Base-by-base conservation (phyloP, 2,797 vertebrate species). In the Xenentodon cancila region DNA sequence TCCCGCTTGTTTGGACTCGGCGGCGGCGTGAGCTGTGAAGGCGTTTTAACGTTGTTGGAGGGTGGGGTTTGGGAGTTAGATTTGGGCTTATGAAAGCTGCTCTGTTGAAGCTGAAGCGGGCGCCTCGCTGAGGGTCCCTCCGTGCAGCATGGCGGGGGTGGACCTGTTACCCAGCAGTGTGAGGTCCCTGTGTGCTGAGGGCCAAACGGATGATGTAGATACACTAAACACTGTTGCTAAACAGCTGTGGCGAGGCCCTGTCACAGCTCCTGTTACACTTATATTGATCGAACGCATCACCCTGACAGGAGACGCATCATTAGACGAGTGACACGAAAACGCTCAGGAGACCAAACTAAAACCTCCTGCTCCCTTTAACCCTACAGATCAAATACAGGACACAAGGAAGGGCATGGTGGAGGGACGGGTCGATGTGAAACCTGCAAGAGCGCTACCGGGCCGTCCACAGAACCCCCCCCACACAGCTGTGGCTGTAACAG, bases 361-460 rank as follows among this genome's bases (percentile, higher is more conserved):
- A 56, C 60, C 50, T 65, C 42, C 67, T 3, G 20, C 49, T 81
- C 48, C 81, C 54, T 56, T 73, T 40, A 47, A 86, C 92, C 93
- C 87, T 93, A 92, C 94, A 97, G 97, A 93, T 96, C 95, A 84
- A 94, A 94, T 82, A 93, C 95, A 93, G 94, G 94, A 90, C 92
- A 93, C 80, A 92, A 94, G 58, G 90, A 92, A 76, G 88, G 92
- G 82, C 90, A 87, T 76, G 93, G 90, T 75, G 94, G 93, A 71
- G 94, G 93, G 85, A 92, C 94, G 79, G 93, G 95, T 87, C 95
- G 93, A 75, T 93, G 94, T 89, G 94, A 95, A 83, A 95, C 95
- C 69, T 94, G 93, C 84, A 94, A 95, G 92, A 94, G 93, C 78
- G 91, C 93, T 88, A 93, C 93, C 88, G 94, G 92, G 92, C 92